Evolutionary conservation across 2,797 vertebrate genomes (phyloP).

Genomic region (Margarornis squamiger): DNA sequence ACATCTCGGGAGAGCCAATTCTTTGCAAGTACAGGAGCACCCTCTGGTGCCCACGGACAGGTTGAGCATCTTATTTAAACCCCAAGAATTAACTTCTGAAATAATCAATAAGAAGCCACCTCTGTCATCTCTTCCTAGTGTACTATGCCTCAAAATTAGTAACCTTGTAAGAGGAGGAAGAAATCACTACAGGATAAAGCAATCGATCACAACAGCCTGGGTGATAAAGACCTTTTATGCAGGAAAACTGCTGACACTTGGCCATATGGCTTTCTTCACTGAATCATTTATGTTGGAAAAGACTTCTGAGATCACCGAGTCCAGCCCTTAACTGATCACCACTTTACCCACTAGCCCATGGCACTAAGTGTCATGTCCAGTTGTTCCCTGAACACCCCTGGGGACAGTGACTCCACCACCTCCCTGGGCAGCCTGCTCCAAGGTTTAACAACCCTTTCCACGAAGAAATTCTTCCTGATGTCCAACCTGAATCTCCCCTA

Average conservation of each 20-base stretch:
- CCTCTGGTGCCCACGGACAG: constrained; percentile 58
- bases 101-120: rapidly evolving
- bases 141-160: not conserved
- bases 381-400: not conserved
- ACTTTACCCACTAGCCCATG: not conserved
- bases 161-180: not conserved
- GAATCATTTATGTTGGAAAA: not conserved
- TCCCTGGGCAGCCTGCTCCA: not conserved
- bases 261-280: not conserved
- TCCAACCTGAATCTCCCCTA: not conserved
- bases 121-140: not conserved
- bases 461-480: not conserved
- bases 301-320: not conserved
- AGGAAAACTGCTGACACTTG: not conserved
- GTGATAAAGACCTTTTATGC: not conserved
- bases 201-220: not conserved
- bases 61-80: not conserved
- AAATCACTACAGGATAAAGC: not conserved
- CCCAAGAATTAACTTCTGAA: not conserved
- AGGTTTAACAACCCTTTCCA: not conserved
- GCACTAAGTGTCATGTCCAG: not conserved
- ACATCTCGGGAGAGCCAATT: rapidly evolving
- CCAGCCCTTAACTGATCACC: not conserved
- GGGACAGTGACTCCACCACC: not conserved
- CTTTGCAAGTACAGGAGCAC: constrained; percentile 12